Evolutionary conservation across 30 jellyfish, hydroid and myxozoan genomes (phyloP), one percentile per base, ranked within the genome.

Genomic region (Rhopilema esculentum): DNA sequence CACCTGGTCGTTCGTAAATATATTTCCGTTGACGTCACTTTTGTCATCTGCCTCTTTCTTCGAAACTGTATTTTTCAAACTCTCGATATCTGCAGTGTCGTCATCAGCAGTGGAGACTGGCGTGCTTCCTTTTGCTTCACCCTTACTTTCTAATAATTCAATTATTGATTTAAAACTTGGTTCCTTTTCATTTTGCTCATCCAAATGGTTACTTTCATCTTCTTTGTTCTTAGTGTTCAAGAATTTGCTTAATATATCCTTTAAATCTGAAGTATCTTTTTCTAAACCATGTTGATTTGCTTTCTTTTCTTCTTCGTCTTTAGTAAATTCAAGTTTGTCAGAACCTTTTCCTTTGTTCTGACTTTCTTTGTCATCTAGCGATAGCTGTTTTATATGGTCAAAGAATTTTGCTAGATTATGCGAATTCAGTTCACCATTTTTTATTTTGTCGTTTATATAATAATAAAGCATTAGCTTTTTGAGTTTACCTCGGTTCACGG

Each of bases 401-500:
- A 85, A 85, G n/a, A 85, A 85, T 29, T 85, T 85, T 82, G 53
- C 68, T 66, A 85, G 65, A 66, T 74, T 85, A 71, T 75, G 88
- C 29, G 51, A 26, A 57, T 78, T 78, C 28, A 85, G 84, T 51
- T 88, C 88, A 4, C 91, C 91, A 0, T 57, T 57, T 27, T 88
- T 88, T 90, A 87, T 77, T 77, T 84, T 82, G 71, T 83, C 91
- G 25, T 65, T 63, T n/a, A 91, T 80, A 49, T 91, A 91, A 85
- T 84, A 84, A 62, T 73, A 91, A 7, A 91, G 68, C 85, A 91
- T 82, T 26, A 91, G 29, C 79, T 91, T 91, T 71, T 79, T 92
- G 17, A 91, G 91, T 69, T 85, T 84, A 64, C 80, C 66, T 49
- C 86, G 79, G 65, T 79, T 80, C 50, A 91, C 92, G 16, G 97